phyloP scores from a whole-genome alignment of 2,797 vertebrate genomes.

The Rhinogobio ventralis region DNA sequence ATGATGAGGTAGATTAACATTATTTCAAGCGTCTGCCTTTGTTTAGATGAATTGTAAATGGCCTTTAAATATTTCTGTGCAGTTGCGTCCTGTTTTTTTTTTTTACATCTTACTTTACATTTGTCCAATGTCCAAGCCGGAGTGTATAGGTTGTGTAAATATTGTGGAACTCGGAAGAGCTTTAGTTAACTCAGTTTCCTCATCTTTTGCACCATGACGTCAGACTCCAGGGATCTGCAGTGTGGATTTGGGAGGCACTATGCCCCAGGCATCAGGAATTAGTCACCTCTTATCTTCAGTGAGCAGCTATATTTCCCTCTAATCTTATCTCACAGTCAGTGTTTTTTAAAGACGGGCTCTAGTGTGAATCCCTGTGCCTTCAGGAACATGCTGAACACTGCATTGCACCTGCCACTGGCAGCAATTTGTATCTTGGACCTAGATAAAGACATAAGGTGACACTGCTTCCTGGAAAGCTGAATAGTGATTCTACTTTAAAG shows the following conservation, averaged over 20 bases:
- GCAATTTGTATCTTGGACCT: conserved; percentile 17
- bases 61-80: background rate
- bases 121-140: background rate
- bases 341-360: conserved; percentile 61
- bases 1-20: background rate
- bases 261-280: conserved; percentile 68
- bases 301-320: conserved; percentile 66
- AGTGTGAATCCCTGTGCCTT: conserved; percentile 55
- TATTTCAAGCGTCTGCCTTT: background rate
- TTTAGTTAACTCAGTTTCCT: conserved; percentile 14
- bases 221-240: conserved; percentile 33
- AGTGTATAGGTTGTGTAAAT: background rate
- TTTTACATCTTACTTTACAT: background rate
- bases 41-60: background rate
- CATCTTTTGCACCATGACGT: conserved; percentile 1
- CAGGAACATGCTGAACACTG: conserved; percentile 45
- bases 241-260: conserved; percentile 62
- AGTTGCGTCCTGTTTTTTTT: background rate
- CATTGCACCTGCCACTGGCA: conserved; percentile 24
- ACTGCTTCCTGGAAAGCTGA: conserved; percentile 14
- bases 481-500: background rate
- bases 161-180: background rate
- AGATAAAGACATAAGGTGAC: conserved; percentile 27
- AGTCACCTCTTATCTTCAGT: conserved; percentile 71
- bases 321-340: conserved; percentile 69